phyloP scores from a whole-genome alignment of 1,140 invertebrate species.

The Drosophila asahinai region DNA sequence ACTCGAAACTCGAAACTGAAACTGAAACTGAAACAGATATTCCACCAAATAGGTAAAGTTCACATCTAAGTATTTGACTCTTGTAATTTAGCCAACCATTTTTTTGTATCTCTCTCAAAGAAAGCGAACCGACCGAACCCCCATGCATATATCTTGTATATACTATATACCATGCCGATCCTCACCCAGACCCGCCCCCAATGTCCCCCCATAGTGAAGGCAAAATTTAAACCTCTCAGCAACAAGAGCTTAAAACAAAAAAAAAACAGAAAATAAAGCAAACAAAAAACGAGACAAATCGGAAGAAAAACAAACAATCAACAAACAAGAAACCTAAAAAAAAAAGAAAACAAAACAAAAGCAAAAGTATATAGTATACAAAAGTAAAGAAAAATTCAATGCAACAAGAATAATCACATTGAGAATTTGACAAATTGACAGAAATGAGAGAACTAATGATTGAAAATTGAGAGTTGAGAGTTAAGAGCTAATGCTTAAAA shows the following conservation, averaged over 20 bases:
- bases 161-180: slow-evolving; percentile 31
- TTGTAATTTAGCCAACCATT: slow-evolving; percentile 12
- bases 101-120: slow-evolving; percentile 19
- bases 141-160: slow-evolving; percentile 22
- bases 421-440: slow-evolving; percentile 48
- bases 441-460: not conserved
- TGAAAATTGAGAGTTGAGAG: slow-evolving; percentile 1
- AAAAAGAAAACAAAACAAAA: slow-evolving; percentile 32
- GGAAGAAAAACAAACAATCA: slow-evolving; percentile 3
- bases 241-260: slow-evolving; percentile 19
- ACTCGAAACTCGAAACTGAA: slow-evolving; percentile 8
- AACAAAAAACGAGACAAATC: slow-evolving; percentile 16
- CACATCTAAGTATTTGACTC: slow-evolving; percentile 46
- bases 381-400: slow-evolving; percentile 73
- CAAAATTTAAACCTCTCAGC: slow-evolving; percentile 33
- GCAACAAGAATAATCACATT: slow-evolving; percentile 84
- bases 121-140: slow-evolving; percentile 6
- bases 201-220: slow-evolving; percentile 25
- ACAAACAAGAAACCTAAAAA: slow-evolving; percentile 9
- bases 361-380: slow-evolving; percentile 36
- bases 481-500: not conserved
- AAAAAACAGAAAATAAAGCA: slow-evolving; percentile 7
- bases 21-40: slow-evolving; percentile 39
- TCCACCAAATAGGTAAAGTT: slow-evolving; percentile 76
- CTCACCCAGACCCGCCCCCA: slow-evolving; percentile 46